These are phyloP conservation scores for Lagenorhynchus albirostris DNA, from an alignment of 2,113 vertebrate genomes.

Conservation along the genomic window DNA sequence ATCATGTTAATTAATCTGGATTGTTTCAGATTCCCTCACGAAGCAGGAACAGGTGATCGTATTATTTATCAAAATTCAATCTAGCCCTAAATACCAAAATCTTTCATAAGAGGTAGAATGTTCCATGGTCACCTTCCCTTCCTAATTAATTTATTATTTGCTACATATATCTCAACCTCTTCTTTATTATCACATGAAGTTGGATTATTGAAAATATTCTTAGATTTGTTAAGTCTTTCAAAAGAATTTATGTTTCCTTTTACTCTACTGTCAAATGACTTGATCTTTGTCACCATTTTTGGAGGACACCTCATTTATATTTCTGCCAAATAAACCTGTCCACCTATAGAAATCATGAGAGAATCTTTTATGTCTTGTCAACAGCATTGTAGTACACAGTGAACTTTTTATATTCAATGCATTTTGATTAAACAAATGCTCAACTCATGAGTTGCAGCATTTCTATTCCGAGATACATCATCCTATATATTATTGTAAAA, in stretches of 20 bases:
- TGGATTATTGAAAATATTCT: background rate
- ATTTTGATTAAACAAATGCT: slow-evolving; percentile 7
- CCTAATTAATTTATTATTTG: background rate
- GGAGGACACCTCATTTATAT: background rate
- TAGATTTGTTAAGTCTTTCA: background rate
- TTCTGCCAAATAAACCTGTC: background rate
- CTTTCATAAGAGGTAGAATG: background rate
- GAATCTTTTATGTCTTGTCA: background rate
- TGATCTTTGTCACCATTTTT: background rate
- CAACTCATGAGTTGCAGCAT: background rate
- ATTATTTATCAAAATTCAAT: background rate
- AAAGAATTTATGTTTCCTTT: slow-evolving; percentile 18
- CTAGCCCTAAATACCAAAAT: background rate
- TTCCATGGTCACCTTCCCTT: background rate
- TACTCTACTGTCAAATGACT: background rate
- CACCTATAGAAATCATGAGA: background rate
- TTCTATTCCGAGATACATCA: slow-evolving; percentile 9
- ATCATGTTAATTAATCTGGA: background rate
- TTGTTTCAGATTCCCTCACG: background rate
- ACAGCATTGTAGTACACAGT: background rate
- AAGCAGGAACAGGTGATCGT: background rate
- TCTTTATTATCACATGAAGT: background rate
- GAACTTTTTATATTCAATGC: background rate
- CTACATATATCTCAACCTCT: background rate
- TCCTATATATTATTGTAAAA: background rate